Conservation (phyloP, 23 tunicate species). For the Halocynthia roretzi region DNA sequence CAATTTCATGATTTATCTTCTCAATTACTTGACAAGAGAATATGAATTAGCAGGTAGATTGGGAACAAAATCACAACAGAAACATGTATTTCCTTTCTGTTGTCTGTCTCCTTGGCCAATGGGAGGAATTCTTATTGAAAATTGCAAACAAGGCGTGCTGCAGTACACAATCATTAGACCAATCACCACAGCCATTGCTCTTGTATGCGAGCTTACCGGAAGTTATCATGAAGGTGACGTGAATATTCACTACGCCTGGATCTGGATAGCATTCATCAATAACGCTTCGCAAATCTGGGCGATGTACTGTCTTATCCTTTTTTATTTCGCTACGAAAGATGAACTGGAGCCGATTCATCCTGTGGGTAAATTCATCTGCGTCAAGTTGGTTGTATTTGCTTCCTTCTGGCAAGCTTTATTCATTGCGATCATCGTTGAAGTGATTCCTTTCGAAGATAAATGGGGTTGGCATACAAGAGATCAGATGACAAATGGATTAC, state of each 20-base stretch:
- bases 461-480: slow-evolving; percentile 70
- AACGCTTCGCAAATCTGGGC: slow-evolving; percentile 98
- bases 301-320: slow-evolving; percentile 82
- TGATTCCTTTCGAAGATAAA: slow-evolving; percentile 33
- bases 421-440: slow-evolving; percentile 50
- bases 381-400: slow-evolving; percentile 87
- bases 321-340: slow-evolving; percentile 80
- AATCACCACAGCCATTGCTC: slow-evolving; percentile 72
- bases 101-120: slow-evolving; percentile 85
- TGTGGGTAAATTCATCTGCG: slow-evolving; percentile 79
- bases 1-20: slow-evolving; percentile 83
- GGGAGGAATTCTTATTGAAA: slow-evolving; percentile 87
- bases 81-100: slow-evolving; percentile 81
- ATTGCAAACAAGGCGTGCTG: slow-evolving; percentile 89
- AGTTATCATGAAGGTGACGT: slow-evolving; percentile 77
- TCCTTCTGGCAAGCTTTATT: slow-evolving; percentile 94
- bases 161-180: slow-evolving; percentile 83
- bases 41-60: slow-evolving; percentile 88
- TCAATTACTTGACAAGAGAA: slow-evolving; percentile 74
- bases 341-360: slow-evolving; percentile 95
- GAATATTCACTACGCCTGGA: slow-evolving; percentile 52
- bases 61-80: slow-evolving; percentile 71
- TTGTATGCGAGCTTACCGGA: slow-evolving; percentile 54
- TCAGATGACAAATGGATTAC: slow-evolving; percentile 55
- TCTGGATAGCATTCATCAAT: slow-evolving; percentile 77